Evolutionary conservation across 2,888 invertebrate species (phyloP), one percentile per base, ranked within the genome.

Genomic region (Scaeva pyrastri): DNA sequence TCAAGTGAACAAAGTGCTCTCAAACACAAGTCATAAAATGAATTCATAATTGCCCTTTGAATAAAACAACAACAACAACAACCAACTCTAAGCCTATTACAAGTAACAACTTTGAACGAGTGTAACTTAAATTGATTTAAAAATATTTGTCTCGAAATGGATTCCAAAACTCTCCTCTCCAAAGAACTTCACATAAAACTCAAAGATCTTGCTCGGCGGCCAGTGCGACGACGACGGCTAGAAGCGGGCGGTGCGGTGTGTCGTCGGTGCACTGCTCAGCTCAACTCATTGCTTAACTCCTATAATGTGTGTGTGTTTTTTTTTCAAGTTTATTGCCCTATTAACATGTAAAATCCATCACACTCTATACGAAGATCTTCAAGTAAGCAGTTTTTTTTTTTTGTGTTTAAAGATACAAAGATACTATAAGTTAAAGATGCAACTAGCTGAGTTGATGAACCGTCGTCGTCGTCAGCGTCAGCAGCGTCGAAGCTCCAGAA

Each of bases 331-430:
- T 71, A 85, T 85, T 85, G 84, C 75, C 84, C 75, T 72, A 80
- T 76, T 84, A 84, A 80, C 75, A 85, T 85, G 84, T 66, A 56
- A 80, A 84, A 84, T 84, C 71, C 79, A 84, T 79, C 79, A 84
- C 56, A 72, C 55, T 19, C 23, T 56, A 43, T 23, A n/a, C 6
- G 36, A 39, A 52, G 52, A 68, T 68, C 68, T 21, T 52, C 21
- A 50, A 52, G 48, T 48, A 48, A 48, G 50, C 52, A 52, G 21
- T 45, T 64, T 62, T 43, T 10, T n/a, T 43, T 4, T 23, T n/a
- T 43, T 8, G n/a, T n/a, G n/a, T 11, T n/a, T 64, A 62, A 58
- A 72, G 58, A 71, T n/a, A n/a, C n/a, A n/a, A n/a, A n/a, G n/a
- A n/a, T n/a, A n/a, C n/a, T n/a, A n/a, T n/a, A n/a, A n/a, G n/a